Evolutionary conservation across 2,113 vertebrate genomes (phyloP), one percentile per base, ranked within the genome.

Genomic region (Ptilonorhynchus violaceus): DNA sequence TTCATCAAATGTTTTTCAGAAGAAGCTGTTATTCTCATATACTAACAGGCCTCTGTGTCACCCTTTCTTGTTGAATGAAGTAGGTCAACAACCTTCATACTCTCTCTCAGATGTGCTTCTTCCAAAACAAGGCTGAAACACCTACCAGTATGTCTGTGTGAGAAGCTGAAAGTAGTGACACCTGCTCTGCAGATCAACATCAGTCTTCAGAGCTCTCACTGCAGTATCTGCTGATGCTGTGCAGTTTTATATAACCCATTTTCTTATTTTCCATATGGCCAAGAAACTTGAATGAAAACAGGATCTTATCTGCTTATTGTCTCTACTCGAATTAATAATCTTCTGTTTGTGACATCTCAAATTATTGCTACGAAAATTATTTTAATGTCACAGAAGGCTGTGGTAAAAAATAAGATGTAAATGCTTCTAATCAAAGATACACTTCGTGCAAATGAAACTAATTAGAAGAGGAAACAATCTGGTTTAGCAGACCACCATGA

Each of bases 381-480:
- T 56, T 59, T 87, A 68, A 78, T 85, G 91, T 93, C 56, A 89
- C 60, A 89, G 77, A 95, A 92, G 17, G 11, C 47, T n/a, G 1
- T 59, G 20, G 10, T 77, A 91, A 89, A 92, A 94, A 88, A 89
- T 49, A 91, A 85, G 14, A 31, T 78, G 19, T 56, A 85, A 95
- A 89, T 93, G 53, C 41, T 82, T 68, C 78, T 58, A 95, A 96
- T 94, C 87, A 91, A 95, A 88, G 30, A 60, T 50, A 76, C 49
- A 82, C 25, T 94, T 94, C 28, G 85, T 96, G 77, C 63, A 91
- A 96, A 92, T 88, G 31, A 88, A 89, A 76, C 53, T 91, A 94
- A 95, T 94, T 94, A 91, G 81, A 91, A 85, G 15, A 91, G 56
- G 81, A 93, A 94, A 92, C n/a, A 87, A 83, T 85, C 81, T 96